phyloP scores from a whole-genome alignment of 1,140 invertebrate genomes.

The Drosophila lacteicornis region DNA sequence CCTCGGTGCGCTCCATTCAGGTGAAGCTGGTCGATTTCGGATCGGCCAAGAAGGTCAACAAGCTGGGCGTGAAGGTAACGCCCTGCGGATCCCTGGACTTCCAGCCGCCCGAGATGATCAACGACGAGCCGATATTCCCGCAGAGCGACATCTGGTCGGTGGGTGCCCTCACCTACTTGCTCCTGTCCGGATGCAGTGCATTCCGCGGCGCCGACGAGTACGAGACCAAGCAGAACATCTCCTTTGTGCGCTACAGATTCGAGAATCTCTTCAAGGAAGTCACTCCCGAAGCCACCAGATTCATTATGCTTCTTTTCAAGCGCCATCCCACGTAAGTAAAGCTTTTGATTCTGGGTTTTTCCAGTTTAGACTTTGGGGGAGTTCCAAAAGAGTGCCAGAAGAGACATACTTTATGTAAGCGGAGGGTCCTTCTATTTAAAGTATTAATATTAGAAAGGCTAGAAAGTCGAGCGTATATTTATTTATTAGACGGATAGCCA shows the following conservation, averaged over 20 bases:
- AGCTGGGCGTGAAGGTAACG: constrained; percentile 90
- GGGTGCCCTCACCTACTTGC: constrained; percentile 96
- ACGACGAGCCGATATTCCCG: constrained; percentile 93
- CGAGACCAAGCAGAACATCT: constrained; percentile 96
- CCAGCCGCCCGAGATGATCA: constrained; percentile 96
- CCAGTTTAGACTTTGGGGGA: too few relatives aligned
- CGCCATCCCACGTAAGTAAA: constrained; percentile 92
- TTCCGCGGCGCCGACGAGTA: constrained; percentile 93
- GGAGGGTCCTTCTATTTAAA: too few relatives aligned
- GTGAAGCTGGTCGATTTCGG: constrained; percentile 97
- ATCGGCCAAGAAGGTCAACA: constrained; percentile 91
- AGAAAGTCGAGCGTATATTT: too few relatives aligned
- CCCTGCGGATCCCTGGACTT: constrained; percentile 86
- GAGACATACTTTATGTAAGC: too few relatives aligned
- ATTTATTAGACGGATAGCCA: too few relatives aligned
- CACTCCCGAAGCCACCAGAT: constrained; percentile 96
- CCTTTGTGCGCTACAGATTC: constrained; percentile 96
- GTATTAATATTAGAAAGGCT: too few relatives aligned
- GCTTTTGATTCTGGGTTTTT: background rate
- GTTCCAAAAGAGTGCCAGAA: too few relatives aligned
- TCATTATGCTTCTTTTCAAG: constrained; percentile 98
- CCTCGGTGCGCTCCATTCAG: constrained; percentile 92
- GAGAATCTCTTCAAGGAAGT: constrained; percentile 97
- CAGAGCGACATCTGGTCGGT: constrained; percentile 98
- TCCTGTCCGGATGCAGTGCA: constrained; percentile 96